Evolutionary conservation across 2,797 vertebrate species (phyloP), one percentile per base, ranked within the genome.

Genomic region (Champsocephalus gunnari): DNA sequence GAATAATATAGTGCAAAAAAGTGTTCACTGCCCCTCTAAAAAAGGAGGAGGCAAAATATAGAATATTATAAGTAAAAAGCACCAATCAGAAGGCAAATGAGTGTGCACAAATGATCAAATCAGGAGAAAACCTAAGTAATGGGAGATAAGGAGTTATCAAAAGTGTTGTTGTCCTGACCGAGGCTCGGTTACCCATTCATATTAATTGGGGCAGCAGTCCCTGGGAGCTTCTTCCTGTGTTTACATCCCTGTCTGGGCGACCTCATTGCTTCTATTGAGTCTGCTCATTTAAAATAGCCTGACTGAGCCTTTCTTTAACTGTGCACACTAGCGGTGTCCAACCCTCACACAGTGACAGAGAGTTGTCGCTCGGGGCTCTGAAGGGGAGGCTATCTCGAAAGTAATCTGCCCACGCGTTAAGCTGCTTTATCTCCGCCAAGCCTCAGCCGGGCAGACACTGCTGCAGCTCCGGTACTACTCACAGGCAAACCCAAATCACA

Each of bases 391-490:
- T 89, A 81, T 92, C 92, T 92, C 85, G 73, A 90, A 90, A 92
- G 90, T 94, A 93, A 94, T 94, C 91, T 93, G 88, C 84, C 91
- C 88, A 88, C 89, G 87, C 87, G 78, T 82, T 94, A 93, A 93
- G 79, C 92, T 81, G 87, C 92, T 93, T 93, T 93, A 94, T 92
- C 89, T 82, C 82, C 78, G 61, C 66, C 87, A 71, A 92, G 87
- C 88, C 75, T 71, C 78, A 73, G 79, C 59, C 77, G 71, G 72
- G 75, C 84, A 81, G 68, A 70, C 72, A 67, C 72, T 62, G 82
- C 75, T 64, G 81, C 77, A 71, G 77, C 86, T 65, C 81, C 57
- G 68, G 3, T 21, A 66, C 60, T 80, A 44, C 51, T 54, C 84
- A 55, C 48, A 64, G 79, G 45, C 79, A 66, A 63, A 66, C 75